Percentiles rank a stretch among this genome's conserved stretches.
phyloP scores from a whole-genome alignment of 2,888 invertebrate genomes.

The Drosophila mercatorum region DNA sequence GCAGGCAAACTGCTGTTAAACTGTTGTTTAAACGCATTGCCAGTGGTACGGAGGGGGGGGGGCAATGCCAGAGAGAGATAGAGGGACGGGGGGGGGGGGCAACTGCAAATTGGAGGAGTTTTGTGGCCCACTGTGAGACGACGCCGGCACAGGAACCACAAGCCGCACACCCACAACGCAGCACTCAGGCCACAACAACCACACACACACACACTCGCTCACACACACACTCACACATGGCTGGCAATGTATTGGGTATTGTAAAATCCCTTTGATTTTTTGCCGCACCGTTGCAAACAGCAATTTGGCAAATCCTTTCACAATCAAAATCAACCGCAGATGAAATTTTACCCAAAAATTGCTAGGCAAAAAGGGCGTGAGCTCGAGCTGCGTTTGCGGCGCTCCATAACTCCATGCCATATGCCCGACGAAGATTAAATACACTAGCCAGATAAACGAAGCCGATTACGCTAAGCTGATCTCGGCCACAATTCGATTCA shows the following conservation, averaged over 20 bases:
- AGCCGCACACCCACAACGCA: conserved; percentile 61
- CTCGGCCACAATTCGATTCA: conserved; percentile 2
- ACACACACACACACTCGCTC: conserved; percentile 18
- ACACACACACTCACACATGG: conserved; percentile 10
- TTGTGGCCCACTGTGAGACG: conserved; percentile 67
- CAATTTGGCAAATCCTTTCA: conserved; percentile 83
- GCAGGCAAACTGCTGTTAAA: conserved; percentile 76
- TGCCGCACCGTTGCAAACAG: conserved; percentile 82
- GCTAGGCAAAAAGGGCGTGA: conserved; percentile 54
- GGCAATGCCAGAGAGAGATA: background rate
- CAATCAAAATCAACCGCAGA: conserved; percentile 84
- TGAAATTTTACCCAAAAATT: conserved; percentile 76
- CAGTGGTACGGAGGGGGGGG: background rate
- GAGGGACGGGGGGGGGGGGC: background rate
- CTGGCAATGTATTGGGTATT: conserved; percentile 72
- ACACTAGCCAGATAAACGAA: conserved; percentile 15
- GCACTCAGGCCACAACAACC: conserved; percentile 48
- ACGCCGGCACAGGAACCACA: conserved; percentile 58
- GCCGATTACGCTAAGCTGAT: background rate
- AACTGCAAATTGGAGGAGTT: conserved; percentile 51
- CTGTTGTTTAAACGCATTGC: conserved; percentile 79
- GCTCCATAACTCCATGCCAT: conserved; percentile 39
- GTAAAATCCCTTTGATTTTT: conserved; percentile 79
- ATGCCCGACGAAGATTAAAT: conserved; percentile 24
- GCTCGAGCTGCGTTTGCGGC: conserved; percentile 21